Evolutionary conservation across 2,888 invertebrate genomes (phyloP), one percentile per base, ranked within the genome.

Genomic region (Acanthosoma haemorrhoidale): DNA sequence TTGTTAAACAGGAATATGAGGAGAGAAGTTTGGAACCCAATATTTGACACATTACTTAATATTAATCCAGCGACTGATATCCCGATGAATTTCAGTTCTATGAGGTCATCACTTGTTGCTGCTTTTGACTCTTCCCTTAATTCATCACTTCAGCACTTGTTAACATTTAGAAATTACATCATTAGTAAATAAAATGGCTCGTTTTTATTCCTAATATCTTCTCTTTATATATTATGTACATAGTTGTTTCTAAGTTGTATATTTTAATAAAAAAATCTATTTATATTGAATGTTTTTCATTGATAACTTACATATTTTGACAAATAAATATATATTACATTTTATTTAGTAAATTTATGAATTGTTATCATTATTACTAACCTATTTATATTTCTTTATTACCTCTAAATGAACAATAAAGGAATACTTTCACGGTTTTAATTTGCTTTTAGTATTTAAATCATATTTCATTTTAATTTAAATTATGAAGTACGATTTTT

Each of bases 31-130:
- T 94, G 94, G 94, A 88, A 88, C 76, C 85, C 85, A 74, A 87
- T 94, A 78, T 94, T 95, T 79, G 86, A 87, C 39, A 85, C 86
- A 34, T 81, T 95, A 73, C 82, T 96, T 69, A 96, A 96, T 81
- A 85, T 94, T 70, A 87, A 88, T 21, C 88, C 89, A 71, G 92
- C 92, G 78, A 85, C 86, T 69, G 84, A 86, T 72, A 82, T 91
- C 79, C 93, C 93, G 0, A 91, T 67, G 21, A 9, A 51, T 78
- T 81, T 94, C 75, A 79, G 83, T 77, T 83, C 83, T 76, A 81
- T 86, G 75, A 69, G 67, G 51, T 2, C 16, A 4, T 21, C 11
- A 6, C 32, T 67, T 15, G 2, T 67, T 15, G 67, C 43, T 21
- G 41, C 57, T 15, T 51, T 67, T 6, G 34, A 57, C 4, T 29